Percentiles rank a stretch among this genome's conserved stretches.
phyloP scores from a whole-genome alignment of 2,113 vertebrate genomes.

The Notothenia coriiceps region DNA sequence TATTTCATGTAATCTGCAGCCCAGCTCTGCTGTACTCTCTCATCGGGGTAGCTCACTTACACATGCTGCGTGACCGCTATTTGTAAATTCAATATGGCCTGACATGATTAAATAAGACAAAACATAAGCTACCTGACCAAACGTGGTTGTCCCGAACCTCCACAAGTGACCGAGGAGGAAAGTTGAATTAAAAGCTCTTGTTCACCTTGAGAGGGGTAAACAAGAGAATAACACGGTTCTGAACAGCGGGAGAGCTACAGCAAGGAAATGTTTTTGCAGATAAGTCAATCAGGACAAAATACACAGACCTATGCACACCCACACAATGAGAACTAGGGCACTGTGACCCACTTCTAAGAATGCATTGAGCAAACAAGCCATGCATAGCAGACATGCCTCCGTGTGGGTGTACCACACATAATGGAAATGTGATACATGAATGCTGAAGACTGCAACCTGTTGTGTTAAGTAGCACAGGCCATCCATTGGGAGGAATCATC shows the following conservation, averaged over 20 bases:
- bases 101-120: constrained; percentile 83
- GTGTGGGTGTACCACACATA: constrained; percentile 38
- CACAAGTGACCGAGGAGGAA: constrained; percentile 56
- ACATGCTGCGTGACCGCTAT: constrained; percentile 78
- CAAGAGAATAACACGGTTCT: constrained; percentile 63
- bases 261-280: constrained; percentile 64
- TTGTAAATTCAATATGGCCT: constrained; percentile 83
- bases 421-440: constrained; percentile 54
- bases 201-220: constrained; percentile 73
- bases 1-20: constrained; percentile 83
- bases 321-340: constrained; percentile 77
- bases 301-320: constrained; percentile 38
- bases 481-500: constrained; percentile 25
- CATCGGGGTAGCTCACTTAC: constrained; percentile 74
- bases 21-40: constrained; percentile 74
- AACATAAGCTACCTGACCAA: constrained; percentile 77
- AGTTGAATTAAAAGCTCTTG: constrained; percentile 68
- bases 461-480: constrained; percentile 32
- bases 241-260: constrained; percentile 58
- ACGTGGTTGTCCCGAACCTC: constrained; percentile 61
- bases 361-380: constrained; percentile 76
- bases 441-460: constrained; percentile 48
- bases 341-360: constrained; percentile 78
- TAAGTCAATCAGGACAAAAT: constrained; percentile 75
- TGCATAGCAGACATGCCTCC: constrained; percentile 57